These are phyloP conservation scores for Brachionus rotundiformis DNA, from an alignment of 1,140 invertebrate genomes.

Conservation along the genomic window DNA sequence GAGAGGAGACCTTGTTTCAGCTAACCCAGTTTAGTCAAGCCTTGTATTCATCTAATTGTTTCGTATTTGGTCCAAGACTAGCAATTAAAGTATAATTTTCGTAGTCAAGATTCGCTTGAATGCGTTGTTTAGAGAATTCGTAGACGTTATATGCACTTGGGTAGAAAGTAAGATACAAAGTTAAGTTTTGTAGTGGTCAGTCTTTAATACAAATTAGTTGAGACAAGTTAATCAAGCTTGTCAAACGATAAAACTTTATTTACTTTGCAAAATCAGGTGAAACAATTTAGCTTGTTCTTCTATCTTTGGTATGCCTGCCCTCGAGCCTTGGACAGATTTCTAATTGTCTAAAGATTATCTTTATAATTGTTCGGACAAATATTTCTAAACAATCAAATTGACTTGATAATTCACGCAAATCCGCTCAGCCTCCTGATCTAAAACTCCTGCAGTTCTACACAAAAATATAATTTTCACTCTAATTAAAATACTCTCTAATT, in stretches of 20 bases:
- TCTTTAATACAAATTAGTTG: constrained; percentile 27
- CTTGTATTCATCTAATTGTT: neutral
- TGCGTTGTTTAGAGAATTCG: constrained; percentile 23
- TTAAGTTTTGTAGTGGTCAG: neutral
- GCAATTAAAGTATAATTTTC: constrained; percentile 37
- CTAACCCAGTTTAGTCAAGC: constrained; percentile 33
- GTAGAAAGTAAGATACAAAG: constrained; percentile 8
- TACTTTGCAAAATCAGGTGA: constrained; percentile 25
- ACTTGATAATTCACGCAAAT: constrained; percentile 14
- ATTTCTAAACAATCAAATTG: constrained; percentile 3
- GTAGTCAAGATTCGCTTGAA: constrained; percentile 21
- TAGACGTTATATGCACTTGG: constrained; percentile 46
- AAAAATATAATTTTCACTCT: neutral
- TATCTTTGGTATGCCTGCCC: constrained; percentile 7
- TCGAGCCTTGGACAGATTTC: neutral
- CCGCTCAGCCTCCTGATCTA: neutral
- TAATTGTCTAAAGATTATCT: constrained; percentile 20
- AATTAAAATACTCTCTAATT: too few species aligned
- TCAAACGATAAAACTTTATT: constrained; percentile 22
- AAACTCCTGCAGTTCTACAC: neutral
- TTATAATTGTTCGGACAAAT: neutral
- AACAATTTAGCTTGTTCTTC: constrained; percentile 20
- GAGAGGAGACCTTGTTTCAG: constrained; percentile 9
- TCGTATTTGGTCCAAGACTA: constrained; percentile 4
- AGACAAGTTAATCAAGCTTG: constrained; percentile 45